Base-by-base conservation (phyloP, 2,113 vertebrate genomes). In the Siniperca chuatsi region DNA sequence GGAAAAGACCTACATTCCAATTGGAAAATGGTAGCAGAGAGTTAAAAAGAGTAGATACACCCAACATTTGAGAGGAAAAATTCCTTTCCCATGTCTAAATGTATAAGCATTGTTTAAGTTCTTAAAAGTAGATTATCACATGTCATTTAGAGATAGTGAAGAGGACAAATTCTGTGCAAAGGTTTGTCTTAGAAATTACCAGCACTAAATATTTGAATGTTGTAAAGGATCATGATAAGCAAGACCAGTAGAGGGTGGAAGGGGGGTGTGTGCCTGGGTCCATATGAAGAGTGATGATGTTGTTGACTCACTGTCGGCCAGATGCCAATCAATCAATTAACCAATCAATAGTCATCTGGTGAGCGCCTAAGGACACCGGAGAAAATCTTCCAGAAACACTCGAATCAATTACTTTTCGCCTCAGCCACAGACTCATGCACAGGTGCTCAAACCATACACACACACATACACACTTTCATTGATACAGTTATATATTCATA, bases 321-420 rank as follows among this genome's bases (percentile, higher is more conserved):
- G 79, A 84, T 92, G 91, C 91, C 90, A 94, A 93, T 95, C 93
- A 95, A 94, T 95, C 95, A 94, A 87, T 95, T 92, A 92, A 83
- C 82, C 89, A 87, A 96, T 95, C 94, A 89, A 96, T 95, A 94
- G 90, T 94, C 93, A 94, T 94, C 92, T 93, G 62, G 86, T 82
- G 69, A 89, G 76, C 84, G 89, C 92, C 79, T 75, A 48, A 92
- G 92, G 91, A 92, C 86, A 89, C 74, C 44, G 68, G 79, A 64
- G 83, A 74, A 90, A 91, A 89, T 92, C 92, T 93, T 81, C 75
- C 76, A 87, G 86, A 90, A 93, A 92, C 87, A 86, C 90, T 93
- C 61, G 54, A 92, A 94, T 92, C 94, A 93, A 92, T 94, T 85
- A 90, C 86, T 89, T 85, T 90, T 84, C 37, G 79, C 84, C 74